Evolutionary conservation across 2,797 vertebrate species (phyloP), one percentile per base, ranked within the genome.

Genomic region (Clarias platycephalus): DNA sequence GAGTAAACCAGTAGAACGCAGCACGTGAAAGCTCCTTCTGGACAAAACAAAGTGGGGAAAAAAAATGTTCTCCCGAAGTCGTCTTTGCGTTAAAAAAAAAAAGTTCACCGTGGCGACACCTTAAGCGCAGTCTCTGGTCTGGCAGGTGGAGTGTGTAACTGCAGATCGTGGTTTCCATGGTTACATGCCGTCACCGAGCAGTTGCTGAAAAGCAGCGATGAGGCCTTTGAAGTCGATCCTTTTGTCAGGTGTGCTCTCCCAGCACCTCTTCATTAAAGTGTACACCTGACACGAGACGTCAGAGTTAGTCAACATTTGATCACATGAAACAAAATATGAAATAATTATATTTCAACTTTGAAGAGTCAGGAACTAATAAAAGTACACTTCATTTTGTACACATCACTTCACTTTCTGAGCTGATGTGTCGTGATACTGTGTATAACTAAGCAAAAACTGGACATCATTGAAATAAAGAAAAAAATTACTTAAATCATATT

Each of bases 201-300:
- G 93, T 34, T 89, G 90, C 93, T 94, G 95, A 93, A 99, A 96
- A 63, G 95, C 95, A 84, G 95, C 92, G 68, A 98, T 97, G 83
- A 99, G 95, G 62, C 89, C 90, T 89, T 95, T 95, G 87, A 99
- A 99, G 79, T 93, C 94, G 75, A 97, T 98, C 83, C 98, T 94
- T 58, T 89, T 93, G 0, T 95, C 94, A 0, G 97, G 97, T 5
- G 90, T 89, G 13, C 94, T 93, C 86, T 97, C 96, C 98, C 98
- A 99, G 90, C 98, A 99, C 86, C 89, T 96, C 87, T 91, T 93
- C 98, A 99, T 98, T 91, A 97, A 95, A n/a, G 95, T 93, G 84
- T 98, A 97, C 87, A 99, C 95, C 98, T 97, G 71, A 16, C 58
- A 26, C 37, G 24, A 82, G 24, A 28, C 1, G 0, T 5, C n/a